Evolutionary conservation across 2,797 vertebrate genomes (phyloP).

Genomic region (Coendou prehensilis): DNA sequence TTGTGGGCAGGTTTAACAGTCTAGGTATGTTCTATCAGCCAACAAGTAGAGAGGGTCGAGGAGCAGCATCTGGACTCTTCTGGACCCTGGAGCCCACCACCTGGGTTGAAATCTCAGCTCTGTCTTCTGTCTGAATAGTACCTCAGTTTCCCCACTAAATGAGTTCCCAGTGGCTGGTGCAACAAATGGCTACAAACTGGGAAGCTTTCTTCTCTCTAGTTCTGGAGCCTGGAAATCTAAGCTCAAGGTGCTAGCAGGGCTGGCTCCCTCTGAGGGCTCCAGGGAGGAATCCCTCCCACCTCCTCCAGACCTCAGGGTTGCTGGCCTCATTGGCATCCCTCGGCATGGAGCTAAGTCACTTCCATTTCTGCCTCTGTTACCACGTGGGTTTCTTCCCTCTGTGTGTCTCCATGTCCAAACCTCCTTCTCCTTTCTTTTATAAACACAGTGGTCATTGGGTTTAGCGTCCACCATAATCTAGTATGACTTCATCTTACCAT

Average conservation of each 20-base stretch:
- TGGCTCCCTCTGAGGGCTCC: not conserved
- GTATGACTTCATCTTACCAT: not conserved
- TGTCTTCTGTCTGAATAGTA: accelerated
- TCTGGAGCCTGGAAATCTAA: not conserved
- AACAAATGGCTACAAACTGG: not conserved
- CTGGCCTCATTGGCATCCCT: not conserved
- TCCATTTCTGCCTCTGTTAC: not conserved
- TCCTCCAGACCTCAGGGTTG: not conserved
- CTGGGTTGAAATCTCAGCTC: not conserved
- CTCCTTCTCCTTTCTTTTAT: not conserved
- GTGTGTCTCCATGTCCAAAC: not conserved
- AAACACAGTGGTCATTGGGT: not conserved
- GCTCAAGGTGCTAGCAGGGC: not conserved
- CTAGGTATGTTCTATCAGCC: not conserved
- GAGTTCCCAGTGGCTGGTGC: not conserved
- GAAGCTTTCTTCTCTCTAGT: not conserved
- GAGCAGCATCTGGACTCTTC: not conserved
- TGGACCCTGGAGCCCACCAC: not conserved
- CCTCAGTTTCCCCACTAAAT: not conserved
- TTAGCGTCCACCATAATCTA: not conserved
- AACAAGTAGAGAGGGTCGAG: not conserved
- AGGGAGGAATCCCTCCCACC: not conserved
- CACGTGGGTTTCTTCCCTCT: not conserved
- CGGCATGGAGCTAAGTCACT: not conserved
- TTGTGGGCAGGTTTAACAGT: accelerated